phyloP scores from a whole-genome alignment of 2,888 invertebrate genomes.

The Oscheius sp. region DNA sequence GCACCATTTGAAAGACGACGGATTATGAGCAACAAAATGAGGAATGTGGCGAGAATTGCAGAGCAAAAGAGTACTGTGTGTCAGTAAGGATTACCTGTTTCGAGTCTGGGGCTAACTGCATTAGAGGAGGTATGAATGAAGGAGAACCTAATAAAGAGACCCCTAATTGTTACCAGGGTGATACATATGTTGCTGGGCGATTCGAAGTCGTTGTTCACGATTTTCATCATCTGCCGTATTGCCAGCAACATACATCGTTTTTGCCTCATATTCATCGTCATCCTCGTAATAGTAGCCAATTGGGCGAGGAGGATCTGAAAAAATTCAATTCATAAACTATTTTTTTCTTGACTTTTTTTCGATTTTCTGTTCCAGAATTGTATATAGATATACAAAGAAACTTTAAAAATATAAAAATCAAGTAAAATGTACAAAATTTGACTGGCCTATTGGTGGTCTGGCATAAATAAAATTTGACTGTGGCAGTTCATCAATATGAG shows the following conservation, averaged over 20 bases:
- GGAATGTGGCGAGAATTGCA: constrained; percentile 29
- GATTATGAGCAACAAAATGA: constrained; percentile 11
- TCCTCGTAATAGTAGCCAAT: constrained; percentile 70
- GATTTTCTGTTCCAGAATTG: too few relatives aligned
- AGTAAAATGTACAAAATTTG: too few relatives aligned
- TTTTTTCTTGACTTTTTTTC: too few relatives aligned
- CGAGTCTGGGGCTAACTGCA: constrained; percentile 13
- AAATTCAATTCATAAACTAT: too few relatives aligned
- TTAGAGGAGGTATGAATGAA: not conserved
- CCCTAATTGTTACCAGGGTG: constrained; percentile 43
- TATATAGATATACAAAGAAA: too few relatives aligned
- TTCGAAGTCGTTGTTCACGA: constrained; percentile 40
- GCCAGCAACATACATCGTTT: constrained; percentile 19
- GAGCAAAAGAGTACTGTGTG: not conserved
- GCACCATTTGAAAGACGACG: not conserved
- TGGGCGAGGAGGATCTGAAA: constrained; percentile 57
- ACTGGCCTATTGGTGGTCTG: constrained; percentile 15
- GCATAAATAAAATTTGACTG: constrained; percentile 47
- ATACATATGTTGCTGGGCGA: constrained; percentile 69
- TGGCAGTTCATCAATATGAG: constrained; percentile 24
- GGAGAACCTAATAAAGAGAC: too few relatives aligned
- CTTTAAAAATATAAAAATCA: too few relatives aligned
- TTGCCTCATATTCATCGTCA: constrained; percentile 66
- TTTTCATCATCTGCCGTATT: constrained; percentile 13
- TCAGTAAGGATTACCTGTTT: constrained; percentile 8